Base-by-base conservation (phyloP, 2,888 invertebrate genomes). In the Tenthredo livida region DNA sequence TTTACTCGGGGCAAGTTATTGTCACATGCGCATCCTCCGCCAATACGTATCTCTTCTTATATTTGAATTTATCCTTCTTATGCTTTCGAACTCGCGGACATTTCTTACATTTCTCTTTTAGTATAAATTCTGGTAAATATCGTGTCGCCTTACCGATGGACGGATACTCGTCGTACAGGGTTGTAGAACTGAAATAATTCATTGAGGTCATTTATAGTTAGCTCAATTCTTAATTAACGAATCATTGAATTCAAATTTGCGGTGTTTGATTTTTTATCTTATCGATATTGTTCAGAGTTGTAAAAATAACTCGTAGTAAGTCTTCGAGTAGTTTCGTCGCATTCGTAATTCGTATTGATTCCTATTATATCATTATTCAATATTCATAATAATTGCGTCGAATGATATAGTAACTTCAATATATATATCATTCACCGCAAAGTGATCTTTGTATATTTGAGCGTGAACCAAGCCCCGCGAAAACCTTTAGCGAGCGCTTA, bases 1-100 rank as follows among this genome's bases (percentile, higher is more conserved):
- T 61, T 80, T 93, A 94, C 93, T 95, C 95, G 2, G 95, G 95
- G 90, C 96, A 96, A 43, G 94, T 89, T 61, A 96, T 89, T 4
- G 94, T 94, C 65, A 95, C 90, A 90, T 95, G 94, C 2, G 94
- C 94, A 86, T 94, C 94, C 91, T 95, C 94, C 21, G 93, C 92
- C 58, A 96, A 89, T 58, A 95, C 92, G 85, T 94, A 93, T 75
- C 93, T 94, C 88, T 94, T 94, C 83, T 93, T 93, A 86, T 94
- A 94, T 88, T 94, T 95, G 86, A 94, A 95, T 61, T 90, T 92
- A 75, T 90, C 89, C 40, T 90, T 92, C 88, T 93, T 94, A 1
- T 92, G 91, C 80, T 93, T 92, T 89, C 93, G 94, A 3, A 50
- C 84, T 54, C 86, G 87, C 4, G 87, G 87, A 84, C 92, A 93